These are phyloP conservation scores for Allobates femoralis DNA, from an alignment of 2,797 vertebrate species.

Conservation along the genomic window DNA sequence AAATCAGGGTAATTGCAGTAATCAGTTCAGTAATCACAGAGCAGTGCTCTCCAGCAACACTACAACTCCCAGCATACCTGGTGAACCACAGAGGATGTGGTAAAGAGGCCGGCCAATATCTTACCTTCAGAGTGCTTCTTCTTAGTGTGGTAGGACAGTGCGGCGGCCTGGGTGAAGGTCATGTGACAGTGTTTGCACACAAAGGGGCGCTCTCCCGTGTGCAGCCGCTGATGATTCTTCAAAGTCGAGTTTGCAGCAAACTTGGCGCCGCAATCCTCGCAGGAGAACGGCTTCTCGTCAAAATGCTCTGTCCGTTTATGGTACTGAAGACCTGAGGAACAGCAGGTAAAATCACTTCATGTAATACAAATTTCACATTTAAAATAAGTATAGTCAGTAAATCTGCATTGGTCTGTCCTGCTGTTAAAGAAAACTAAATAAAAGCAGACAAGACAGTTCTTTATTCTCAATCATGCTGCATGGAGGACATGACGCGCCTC, in stretches of 20 bases:
- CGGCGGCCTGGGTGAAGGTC: slow-evolving; percentile 87
- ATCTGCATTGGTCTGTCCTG: no score
- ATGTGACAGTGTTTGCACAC: slow-evolving; percentile 87
- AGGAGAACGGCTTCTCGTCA: slow-evolving; percentile 87
- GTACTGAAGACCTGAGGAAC: slow-evolving; percentile 84
- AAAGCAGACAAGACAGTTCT: no score
- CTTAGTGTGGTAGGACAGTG: slow-evolving; percentile 91
- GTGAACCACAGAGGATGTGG: not conserved
- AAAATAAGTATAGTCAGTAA: no score
- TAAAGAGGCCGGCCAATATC: not conserved
- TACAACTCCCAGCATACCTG: no score
- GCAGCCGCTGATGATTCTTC: slow-evolving; percentile 89
- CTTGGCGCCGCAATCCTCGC: slow-evolving; percentile 84
- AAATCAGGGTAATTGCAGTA: not conserved
- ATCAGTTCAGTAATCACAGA: not conserved
- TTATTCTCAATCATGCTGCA: no score
- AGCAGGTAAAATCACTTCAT: not conserved
- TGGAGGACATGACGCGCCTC: no score
- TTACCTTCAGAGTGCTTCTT: slow-evolving; percentile 89
- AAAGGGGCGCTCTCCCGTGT: slow-evolving; percentile 88
- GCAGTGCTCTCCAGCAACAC: no score
- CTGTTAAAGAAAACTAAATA: no score
- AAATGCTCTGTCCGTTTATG: slow-evolving; percentile 91
- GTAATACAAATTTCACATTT: no score
- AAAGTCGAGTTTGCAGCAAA: slow-evolving; percentile 88